Conservation (phyloP, 2,888 invertebrate genomes). For the Drosophila diplacantha region DNA sequence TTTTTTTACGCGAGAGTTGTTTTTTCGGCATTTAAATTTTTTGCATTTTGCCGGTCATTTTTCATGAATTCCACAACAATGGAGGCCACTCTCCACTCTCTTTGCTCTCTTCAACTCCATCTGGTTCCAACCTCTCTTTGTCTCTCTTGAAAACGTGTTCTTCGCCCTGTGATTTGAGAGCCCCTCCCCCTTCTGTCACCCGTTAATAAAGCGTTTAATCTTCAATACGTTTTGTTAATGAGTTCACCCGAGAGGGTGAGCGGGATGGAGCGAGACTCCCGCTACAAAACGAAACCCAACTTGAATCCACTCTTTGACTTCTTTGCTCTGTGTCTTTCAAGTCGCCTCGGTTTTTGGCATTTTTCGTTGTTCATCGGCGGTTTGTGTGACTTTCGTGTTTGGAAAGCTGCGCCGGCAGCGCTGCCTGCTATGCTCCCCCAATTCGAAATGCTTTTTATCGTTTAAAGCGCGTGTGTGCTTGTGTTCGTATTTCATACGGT, state of each 20-base stretch:
- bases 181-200: neutral
- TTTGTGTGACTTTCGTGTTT: constrained; percentile 61
- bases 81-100: constrained; percentile 19
- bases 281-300: constrained; percentile 65
- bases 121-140: neutral
- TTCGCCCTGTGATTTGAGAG: constrained; percentile 19
- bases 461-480: constrained; percentile 31
- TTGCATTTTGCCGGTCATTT: constrained; percentile 60
- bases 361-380: constrained; percentile 55
- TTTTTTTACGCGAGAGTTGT: constrained; percentile 13
- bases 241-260: constrained; percentile 39
- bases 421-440: constrained; percentile 58
- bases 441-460: constrained; percentile 64
- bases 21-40: constrained; percentile 24
- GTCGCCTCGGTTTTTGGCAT: constrained; percentile 30
- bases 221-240: constrained; percentile 69
- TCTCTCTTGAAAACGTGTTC: constrained; percentile 46
- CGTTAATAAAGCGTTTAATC: constrained; percentile 57
- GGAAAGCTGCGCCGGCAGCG: constrained; percentile 52
- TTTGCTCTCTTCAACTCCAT: neutral
- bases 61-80: constrained; percentile 41
- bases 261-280: constrained; percentile 47
- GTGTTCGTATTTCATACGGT: constrained; percentile 53
- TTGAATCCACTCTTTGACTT: constrained; percentile 39
- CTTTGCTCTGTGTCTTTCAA: constrained; percentile 15